Percentiles rank a stretch among this genome's conserved stretches.
Conservation (phyloP, 2,113 vertebrate genomes). For the Bubalus kerabau region DNA sequence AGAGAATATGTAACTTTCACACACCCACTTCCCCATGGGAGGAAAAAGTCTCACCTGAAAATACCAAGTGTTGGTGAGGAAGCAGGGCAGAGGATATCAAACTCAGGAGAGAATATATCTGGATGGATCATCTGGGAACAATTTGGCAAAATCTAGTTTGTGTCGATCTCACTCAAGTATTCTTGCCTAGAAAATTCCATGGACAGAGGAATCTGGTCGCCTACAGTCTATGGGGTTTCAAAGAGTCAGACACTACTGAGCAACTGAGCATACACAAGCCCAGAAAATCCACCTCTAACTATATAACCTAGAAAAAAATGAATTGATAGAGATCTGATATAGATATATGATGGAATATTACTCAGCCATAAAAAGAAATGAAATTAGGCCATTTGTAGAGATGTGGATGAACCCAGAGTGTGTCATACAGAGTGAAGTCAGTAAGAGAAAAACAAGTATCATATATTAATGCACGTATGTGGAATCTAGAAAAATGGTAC, state of each 20-base stretch:
- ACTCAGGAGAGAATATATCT: background rate
- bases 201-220: background rate
- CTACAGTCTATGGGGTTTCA: background rate
- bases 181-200: background rate
- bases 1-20: background rate
- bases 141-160: background rate
- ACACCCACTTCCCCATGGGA: background rate
- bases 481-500: background rate
- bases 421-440: background rate
- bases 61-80: background rate
- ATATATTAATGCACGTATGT: background rate
- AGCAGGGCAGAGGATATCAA: background rate
- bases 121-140: background rate
- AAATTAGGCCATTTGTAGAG: background rate
- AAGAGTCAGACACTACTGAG: background rate
- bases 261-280: background rate
- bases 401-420: background rate
- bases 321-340: background rate
- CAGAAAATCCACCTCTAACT: background rate
- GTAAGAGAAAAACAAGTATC: background rate
- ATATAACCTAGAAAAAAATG: background rate
- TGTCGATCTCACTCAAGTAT: background rate
- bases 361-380: background rate
- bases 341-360: background rate
- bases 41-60: background rate